A percentile compares a stretch with the other conserved stretches of the same genome.
These are phyloP conservation scores for Pitta sordida DNA, from an alignment of 2,113 vertebrate genomes.

Conservation along the genomic window DNA sequence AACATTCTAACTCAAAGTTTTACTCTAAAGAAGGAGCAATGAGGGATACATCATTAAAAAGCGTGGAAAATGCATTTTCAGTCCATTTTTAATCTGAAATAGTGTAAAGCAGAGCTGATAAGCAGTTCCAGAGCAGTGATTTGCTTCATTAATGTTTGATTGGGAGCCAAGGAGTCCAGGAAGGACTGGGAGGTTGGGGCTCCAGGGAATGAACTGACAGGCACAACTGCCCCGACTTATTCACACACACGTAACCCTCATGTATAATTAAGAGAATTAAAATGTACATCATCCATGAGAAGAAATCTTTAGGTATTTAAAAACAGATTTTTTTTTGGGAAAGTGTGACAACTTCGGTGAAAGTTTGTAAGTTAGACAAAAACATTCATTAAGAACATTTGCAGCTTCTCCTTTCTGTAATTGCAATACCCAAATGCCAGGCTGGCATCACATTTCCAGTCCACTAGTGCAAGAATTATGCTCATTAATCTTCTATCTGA, in stretches of 20 bases:
- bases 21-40: not conserved
- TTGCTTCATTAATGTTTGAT: not conserved
- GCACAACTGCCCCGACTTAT: not conserved
- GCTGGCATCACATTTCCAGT: constrained; percentile 30
- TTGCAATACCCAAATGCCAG: not conserved
- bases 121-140: not conserved
- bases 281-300: not conserved
- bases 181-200: not conserved
- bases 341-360: not conserved
- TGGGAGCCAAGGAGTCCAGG: not conserved
- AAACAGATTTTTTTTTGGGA: not conserved
- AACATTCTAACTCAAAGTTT: not conserved
- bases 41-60: not conserved
- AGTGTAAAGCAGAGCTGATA: not conserved
- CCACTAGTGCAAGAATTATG: constrained; percentile 15
- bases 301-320: not conserved
- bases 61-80: not conserved
- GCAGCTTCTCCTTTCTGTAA: not conserved
- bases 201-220: not conserved
- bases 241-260: not conserved
- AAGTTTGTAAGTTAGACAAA: not conserved
- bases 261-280: not conserved
- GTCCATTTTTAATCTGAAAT: not conserved
- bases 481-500: constrained; percentile 41
- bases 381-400: not conserved